A percentile compares a stretch with the other conserved stretches of the same genome.
phyloP scores from a whole-genome alignment of 2,113 vertebrate genomes.

The Dasyornis broadbenti region DNA sequence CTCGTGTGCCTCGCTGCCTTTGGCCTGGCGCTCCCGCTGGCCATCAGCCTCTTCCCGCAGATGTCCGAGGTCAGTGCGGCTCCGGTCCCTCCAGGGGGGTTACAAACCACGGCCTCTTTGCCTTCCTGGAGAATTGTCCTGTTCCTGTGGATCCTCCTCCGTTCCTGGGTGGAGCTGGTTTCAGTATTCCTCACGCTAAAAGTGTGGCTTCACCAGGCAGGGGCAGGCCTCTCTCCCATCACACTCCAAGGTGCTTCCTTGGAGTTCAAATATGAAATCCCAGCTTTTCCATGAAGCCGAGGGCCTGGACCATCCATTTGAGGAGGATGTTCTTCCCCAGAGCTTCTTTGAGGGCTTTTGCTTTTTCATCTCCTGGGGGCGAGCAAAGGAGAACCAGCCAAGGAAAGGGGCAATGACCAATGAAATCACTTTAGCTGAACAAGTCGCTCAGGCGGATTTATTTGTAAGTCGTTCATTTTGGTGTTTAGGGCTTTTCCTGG shows the following conservation, averaged over 20 bases:
- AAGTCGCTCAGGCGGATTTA: neutral
- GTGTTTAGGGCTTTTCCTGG: neutral
- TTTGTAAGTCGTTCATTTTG: neutral
- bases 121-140: too few relatives aligned
- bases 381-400: neutral
- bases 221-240: neutral
- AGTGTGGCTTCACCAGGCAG: neutral
- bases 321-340: neutral
- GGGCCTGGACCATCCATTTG: fast-evolving
- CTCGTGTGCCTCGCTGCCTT: constrained; percentile 90
- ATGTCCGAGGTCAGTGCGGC: constrained; percentile 85
- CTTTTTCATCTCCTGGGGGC: neutral
- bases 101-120: neutral
- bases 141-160: neutral
- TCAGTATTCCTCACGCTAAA: fast-evolving
- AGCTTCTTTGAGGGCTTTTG: neutral
- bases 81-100: neutral
- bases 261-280: neutral
- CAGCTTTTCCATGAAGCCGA: neutral
- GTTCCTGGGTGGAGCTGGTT: fast-evolving
- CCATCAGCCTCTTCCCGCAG: constrained; percentile 96
- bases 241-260: neutral
- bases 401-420: neutral
- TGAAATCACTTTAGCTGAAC: neutral
- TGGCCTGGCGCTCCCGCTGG: constrained; percentile 87